Conservation (phyloP, 2,113 vertebrate genomes). For the Bathybates hornii region DNA sequence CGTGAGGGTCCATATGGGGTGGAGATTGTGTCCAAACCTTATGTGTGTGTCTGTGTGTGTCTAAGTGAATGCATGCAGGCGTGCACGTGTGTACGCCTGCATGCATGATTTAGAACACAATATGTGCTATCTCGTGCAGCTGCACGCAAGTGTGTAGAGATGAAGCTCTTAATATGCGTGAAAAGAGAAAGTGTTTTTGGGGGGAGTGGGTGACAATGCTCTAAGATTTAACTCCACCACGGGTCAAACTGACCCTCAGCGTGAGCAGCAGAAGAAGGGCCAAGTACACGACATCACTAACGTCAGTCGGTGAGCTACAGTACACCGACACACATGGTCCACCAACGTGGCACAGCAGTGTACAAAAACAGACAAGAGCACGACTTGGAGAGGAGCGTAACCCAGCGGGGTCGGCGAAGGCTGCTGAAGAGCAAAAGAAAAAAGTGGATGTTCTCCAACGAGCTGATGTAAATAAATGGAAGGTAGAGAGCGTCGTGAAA, state of each 20-base stretch:
- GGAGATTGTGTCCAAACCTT: slow-evolving; percentile 36
- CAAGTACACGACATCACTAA: slow-evolving; percentile 36
- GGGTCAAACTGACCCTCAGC: slow-evolving; percentile 54
- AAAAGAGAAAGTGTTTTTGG: not conserved
- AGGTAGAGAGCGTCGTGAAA: not conserved
- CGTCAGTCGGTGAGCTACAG: slow-evolving; percentile 32
- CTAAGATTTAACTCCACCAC: not conserved
- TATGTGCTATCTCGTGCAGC: not conserved
- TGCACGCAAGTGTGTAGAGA: not conserved
- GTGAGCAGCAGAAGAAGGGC: not conserved
- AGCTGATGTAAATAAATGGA: not conserved
- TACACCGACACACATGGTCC: slow-evolving; percentile 1
- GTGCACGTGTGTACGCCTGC: not conserved
- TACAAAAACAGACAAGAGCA: not conserved
- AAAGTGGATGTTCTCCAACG: not conserved
- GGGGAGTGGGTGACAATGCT: not conserved
- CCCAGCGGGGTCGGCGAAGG: not conserved
- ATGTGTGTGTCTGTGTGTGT: slow-evolving; percentile 1
- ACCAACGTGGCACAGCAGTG: slow-evolving; percentile 10
- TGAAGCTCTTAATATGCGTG: not conserved
- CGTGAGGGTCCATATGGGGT: slow-evolving; percentile 56
- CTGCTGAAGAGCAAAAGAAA: not conserved
- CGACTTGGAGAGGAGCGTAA: not conserved
- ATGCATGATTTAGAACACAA: not conserved
- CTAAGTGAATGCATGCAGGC: not conserved